Percentiles rank a stretch among this genome's conserved stretches.
Conservation (phyloP, 92 coral and sea anemone species). For the Epizoanthus illoricatus region DNA sequence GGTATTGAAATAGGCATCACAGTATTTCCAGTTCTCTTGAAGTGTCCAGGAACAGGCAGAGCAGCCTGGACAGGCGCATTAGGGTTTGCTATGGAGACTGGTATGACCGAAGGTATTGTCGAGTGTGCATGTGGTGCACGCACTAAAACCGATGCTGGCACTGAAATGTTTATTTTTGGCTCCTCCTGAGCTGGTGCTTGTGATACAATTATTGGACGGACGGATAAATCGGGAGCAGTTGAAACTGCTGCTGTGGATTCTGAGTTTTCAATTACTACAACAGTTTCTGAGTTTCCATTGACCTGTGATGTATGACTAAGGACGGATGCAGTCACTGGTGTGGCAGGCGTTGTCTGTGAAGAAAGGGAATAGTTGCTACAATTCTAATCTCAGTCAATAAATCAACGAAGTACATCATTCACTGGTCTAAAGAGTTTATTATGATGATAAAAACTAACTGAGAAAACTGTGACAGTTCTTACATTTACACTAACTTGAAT, state of each 20-base stretch:
- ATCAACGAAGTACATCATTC: too few relatives aligned
- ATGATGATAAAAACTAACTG: neutral
- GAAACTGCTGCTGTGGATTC: slow-evolving; percentile 27
- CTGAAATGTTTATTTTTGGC: slow-evolving; percentile 46
- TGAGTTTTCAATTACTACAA: slow-evolving; percentile 4
- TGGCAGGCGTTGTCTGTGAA: slow-evolving; percentile 10
- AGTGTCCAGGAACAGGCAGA: slow-evolving; percentile 86
- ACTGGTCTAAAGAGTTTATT: too few relatives aligned
- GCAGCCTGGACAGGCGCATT: slow-evolving; percentile 89
- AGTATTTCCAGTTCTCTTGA: slow-evolving; percentile 61
- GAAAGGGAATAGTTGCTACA: neutral
- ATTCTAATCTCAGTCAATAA: too few relatives aligned
- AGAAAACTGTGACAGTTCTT: neutral
- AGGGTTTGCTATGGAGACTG: slow-evolving; percentile 97
- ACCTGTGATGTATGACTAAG: slow-evolving; percentile 30
- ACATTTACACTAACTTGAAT: slow-evolving; percentile 35
- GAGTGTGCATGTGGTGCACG: slow-evolving; percentile 62
- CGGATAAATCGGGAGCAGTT: slow-evolving; percentile 11
- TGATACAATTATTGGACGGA: slow-evolving; percentile 14
- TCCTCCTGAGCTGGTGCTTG: slow-evolving; percentile 27
- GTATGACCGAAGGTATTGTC: slow-evolving; percentile 76
- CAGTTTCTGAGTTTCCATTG: slow-evolving; percentile 13
- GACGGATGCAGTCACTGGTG: slow-evolving; percentile 35
- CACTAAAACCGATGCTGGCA: slow-evolving; percentile 89
- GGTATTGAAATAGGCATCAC: slow-evolving; percentile 94